Evolutionary conservation across 2,888 invertebrate genomes (phyloP).

Genomic region (Eupithecia insigniata): DNA sequence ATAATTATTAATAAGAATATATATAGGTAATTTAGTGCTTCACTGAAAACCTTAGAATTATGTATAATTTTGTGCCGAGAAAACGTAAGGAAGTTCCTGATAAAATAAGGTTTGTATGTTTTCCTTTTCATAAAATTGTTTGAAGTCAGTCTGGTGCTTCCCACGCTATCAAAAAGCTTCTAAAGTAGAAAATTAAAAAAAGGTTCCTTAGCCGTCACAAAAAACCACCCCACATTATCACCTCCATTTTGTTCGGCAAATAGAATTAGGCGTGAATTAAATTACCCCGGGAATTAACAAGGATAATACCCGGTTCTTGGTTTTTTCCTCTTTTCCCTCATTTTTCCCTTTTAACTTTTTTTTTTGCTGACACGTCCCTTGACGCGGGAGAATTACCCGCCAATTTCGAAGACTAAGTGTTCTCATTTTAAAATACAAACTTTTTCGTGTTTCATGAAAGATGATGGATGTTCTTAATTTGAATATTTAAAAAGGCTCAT

Average conservation of each 20-base stretch:
- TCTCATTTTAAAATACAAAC: slow-evolving; percentile 32
- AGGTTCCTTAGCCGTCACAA: slow-evolving; percentile 62
- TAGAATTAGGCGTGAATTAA: slow-evolving; percentile 84
- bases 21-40: background rate
- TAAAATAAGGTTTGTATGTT: background rate
- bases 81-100: background rate
- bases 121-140: slow-evolving; percentile 34
- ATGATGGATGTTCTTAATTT: slow-evolving; percentile 4
- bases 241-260: slow-evolving; percentile 80
- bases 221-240: slow-evolving; percentile 79
- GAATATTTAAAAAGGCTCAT: background rate
- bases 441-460: slow-evolving; percentile 17
- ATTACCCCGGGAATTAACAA: slow-evolving; percentile 82
- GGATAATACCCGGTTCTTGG: slow-evolving; percentile 78
- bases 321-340: slow-evolving; percentile 72
- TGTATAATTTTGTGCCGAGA: background rate
- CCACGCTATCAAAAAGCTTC: slow-evolving; percentile 65
- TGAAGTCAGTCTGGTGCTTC: slow-evolving; percentile 53
- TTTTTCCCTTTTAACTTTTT: slow-evolving; percentile 61
- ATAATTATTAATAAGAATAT: background rate
- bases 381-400: slow-evolving; percentile 43
- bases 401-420: slow-evolving; percentile 41
- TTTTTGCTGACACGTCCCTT: slow-evolving; percentile 53
- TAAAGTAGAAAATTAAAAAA: slow-evolving; percentile 62
- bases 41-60: background rate